Conservation (phyloP, 2,888 invertebrate genomes). For the Megaustenia siamemsis region DNA sequence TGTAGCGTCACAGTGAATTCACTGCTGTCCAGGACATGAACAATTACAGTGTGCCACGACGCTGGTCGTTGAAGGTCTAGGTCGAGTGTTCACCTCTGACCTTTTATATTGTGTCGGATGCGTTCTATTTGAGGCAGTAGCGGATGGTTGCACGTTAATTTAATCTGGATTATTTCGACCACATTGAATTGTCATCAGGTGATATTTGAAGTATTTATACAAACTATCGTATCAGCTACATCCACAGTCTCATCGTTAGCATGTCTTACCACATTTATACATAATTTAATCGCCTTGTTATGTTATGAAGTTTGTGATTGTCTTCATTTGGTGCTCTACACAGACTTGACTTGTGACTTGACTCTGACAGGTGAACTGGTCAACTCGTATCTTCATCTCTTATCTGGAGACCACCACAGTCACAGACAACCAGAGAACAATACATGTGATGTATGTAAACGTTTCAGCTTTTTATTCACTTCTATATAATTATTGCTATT, state of each 20-base stretch:
- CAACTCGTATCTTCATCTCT: too few relatives aligned
- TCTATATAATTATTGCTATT: too few relatives aligned
- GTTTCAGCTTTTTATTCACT: too few relatives aligned
- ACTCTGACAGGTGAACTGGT: too few relatives aligned
- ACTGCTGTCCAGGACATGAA: too few relatives aligned
- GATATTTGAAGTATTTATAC: not conserved
- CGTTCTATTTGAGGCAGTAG: not conserved
- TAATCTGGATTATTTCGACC: not conserved
- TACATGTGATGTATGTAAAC: too few relatives aligned
- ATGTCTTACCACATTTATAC: not conserved
- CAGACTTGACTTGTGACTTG: too few relatives aligned
- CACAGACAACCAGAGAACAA: too few relatives aligned
- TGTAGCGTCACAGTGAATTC: too few relatives aligned
- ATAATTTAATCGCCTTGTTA: not conserved
- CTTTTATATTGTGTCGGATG: slow-evolving; percentile 7
- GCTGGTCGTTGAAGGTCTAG: not conserved
- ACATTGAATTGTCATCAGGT: not conserved
- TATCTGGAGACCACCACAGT: too few relatives aligned
- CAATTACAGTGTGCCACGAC: not conserved
- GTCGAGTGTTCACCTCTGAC: slow-evolving; percentile 5
- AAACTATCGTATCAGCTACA: not conserved
- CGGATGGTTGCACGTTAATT: not conserved
- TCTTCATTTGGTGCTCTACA: too few relatives aligned
- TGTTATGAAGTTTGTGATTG: too few relatives aligned
- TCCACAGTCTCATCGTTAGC: not conserved